A percentile compares a stretch with the other conserved stretches of the same genome.
Evolutionary conservation across 1,140 invertebrate genomes (phyloP).

Genomic region (Pemphigus obesinymphae): DNA sequence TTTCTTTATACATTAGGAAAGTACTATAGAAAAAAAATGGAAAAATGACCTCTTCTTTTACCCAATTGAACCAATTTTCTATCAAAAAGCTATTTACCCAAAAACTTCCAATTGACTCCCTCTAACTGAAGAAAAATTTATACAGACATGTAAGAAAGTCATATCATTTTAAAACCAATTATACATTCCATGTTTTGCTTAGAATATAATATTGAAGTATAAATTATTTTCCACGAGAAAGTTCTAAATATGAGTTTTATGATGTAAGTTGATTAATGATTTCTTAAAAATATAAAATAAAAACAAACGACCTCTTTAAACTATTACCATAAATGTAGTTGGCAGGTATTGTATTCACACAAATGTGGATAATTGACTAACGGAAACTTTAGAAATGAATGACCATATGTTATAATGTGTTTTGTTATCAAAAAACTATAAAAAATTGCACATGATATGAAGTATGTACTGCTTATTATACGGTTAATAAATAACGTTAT

Average conservation of each 20-base stretch:
- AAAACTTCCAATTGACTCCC: too few relatives aligned
- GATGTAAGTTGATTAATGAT: background rate
- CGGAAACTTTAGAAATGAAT: background rate
- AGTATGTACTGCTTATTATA: background rate
- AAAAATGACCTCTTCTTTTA: too few relatives aligned
- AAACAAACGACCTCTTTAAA: too few relatives aligned
- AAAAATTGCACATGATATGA: background rate
- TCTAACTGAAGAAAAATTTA: too few relatives aligned
- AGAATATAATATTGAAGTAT: too few relatives aligned
- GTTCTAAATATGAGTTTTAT: background rate
- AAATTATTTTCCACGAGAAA: background rate
- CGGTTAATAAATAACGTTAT: conserved; percentile 2
- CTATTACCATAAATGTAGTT: background rate
- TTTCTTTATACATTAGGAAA: too few relatives aligned
- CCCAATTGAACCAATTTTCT: too few relatives aligned
- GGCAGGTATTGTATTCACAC: background rate
- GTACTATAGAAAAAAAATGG: too few relatives aligned
- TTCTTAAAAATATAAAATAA: background rate
- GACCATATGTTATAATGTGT: background rate
- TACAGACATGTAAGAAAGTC: too few relatives aligned
- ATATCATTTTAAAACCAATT: too few relatives aligned
- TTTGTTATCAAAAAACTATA: conserved; percentile 13
- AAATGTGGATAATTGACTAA: background rate
- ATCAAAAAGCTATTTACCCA: too few relatives aligned
- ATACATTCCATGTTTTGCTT: too few relatives aligned